Base-by-base conservation (phyloP, 1,140 invertebrate species). In the Thaumetopoea pityocampa region DNA sequence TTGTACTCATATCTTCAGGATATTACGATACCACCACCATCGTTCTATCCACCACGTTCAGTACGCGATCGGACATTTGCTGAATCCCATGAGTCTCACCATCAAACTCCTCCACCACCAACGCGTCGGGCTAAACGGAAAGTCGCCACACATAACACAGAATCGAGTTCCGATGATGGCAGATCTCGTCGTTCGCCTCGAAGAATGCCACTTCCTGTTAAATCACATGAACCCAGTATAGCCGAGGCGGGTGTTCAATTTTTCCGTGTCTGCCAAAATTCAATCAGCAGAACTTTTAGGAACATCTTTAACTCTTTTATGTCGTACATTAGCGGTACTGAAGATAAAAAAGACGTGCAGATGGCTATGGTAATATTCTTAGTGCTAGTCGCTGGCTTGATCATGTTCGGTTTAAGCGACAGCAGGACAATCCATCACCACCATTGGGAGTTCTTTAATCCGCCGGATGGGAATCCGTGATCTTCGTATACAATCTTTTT, bases 361-460 rank as follows among this genome's bases (percentile, higher is more conserved):
- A 88, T 92, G 45, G 89, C 90, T 1, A 76, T 94, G 52, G 90
- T 93, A 26, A 90, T 93, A 57, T 87, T 94, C 23, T 85, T 94
- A 23, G 87, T 94, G 23, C 78, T 94, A 15, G 88, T 94, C 14
- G 91, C 91, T 15, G 91, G 89, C 1, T 70, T 94, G 8, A 87
- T 94, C 15, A 85, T 93, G 71, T 76, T 92, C 11, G 90, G 90
- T n/a, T 88, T 91, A 29, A 89, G 89, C 41, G 89, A 88, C 23
- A 89, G 90, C 16, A 88, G 89, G 47, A 90, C 91, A 9, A 87
- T 94, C 20, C 92, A 92, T 43, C 91, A 94, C 70, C 90, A 93
- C 63, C 88, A 90, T 54, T 95, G 93, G 93, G 93, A 95, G 68
- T 95, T 91, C 67, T 94, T 92, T 55, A 93, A 92, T 85, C 92